Evolutionary conservation across 2,888 invertebrate genomes (phyloP).

Genomic region (Bugula neritina): DNA sequence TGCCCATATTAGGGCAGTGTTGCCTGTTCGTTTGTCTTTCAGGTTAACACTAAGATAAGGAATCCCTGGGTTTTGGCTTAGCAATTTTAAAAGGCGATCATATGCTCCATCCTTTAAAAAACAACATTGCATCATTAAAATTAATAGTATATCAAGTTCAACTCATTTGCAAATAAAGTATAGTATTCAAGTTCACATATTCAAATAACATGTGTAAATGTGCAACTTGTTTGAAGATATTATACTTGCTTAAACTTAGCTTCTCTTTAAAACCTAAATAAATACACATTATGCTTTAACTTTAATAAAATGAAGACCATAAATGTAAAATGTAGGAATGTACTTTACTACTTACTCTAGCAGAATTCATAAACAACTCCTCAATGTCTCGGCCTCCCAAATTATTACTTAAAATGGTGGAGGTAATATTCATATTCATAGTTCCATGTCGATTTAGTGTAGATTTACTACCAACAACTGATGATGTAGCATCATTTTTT

Average conservation of each 20-base stretch:
- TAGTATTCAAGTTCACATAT: no score
- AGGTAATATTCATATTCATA: slow-evolving; percentile 44
- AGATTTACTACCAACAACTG: background rate
- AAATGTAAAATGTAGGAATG: no score
- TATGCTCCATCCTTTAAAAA: slow-evolving; percentile 45
- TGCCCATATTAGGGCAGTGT: slow-evolving; percentile 51
- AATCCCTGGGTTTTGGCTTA: slow-evolving; percentile 39
- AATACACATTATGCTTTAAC: no score
- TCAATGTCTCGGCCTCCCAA: slow-evolving; percentile 38
- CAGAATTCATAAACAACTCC: slow-evolving; percentile 41
- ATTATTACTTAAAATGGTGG: slow-evolving; percentile 38
- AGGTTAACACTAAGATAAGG: slow-evolving; percentile 41
- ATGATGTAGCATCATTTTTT: background rate
- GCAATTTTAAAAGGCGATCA: slow-evolving; percentile 41
- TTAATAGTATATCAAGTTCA: no score
- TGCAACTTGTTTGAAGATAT: no score
- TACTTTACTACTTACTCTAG: slow-evolving; percentile 36
- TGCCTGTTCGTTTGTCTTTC: slow-evolving; percentile 49
- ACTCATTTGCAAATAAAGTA: no score
- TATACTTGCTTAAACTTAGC: no score
- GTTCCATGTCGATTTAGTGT: background rate
- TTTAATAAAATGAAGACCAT: no score
- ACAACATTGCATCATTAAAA: no score
- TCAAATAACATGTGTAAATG: no score
- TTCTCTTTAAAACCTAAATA: no score